Evolutionary conservation across 2,113 vertebrate genomes (phyloP).

Genomic region (Poecilia latipinna): DNA sequence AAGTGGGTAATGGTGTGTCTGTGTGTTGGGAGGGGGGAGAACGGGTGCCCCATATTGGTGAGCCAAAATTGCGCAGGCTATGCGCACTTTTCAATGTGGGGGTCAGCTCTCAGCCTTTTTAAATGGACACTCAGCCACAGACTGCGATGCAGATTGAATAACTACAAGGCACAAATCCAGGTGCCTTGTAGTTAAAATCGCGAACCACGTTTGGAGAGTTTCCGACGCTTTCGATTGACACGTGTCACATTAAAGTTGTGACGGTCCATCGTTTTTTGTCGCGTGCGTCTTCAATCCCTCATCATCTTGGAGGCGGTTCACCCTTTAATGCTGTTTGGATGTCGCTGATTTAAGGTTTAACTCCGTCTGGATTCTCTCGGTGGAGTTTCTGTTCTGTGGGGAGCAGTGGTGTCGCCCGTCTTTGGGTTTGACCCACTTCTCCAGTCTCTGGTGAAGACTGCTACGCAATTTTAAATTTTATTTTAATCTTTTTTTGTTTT

Average conservation of each 20-base stretch:
- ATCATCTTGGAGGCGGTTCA: neutral
- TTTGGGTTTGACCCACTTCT: conserved; percentile 76
- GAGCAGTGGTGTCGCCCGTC: conserved; percentile 42
- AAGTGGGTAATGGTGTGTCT: neutral
- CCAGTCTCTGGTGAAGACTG: conserved; percentile 46
- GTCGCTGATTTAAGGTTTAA: no score
- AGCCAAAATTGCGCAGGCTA: conserved; percentile 71
- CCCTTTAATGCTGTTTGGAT: no score
- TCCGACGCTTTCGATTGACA: neutral
- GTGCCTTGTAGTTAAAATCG: conserved; percentile 39
- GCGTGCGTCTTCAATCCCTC: neutral
- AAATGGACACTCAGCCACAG: conserved; percentile 22
- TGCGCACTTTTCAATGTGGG: conserved; percentile 67
- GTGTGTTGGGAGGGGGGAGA: neutral
- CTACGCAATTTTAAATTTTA: conserved; percentile 49
- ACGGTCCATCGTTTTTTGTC: neutral
- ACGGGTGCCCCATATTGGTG: conserved; percentile 58
- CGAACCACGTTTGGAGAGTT: conserved; percentile 51
- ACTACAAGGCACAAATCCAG: conserved; percentile 30
- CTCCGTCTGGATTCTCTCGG: no score
- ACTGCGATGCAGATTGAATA: conserved; percentile 21
- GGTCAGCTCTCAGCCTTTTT: conserved; percentile 47
- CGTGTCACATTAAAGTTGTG: neutral
- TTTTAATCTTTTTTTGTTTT: no score
- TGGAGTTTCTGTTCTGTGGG: no score